Evolutionary conservation across 1,140 invertebrate species (phyloP), one percentile per base, ranked within the genome.

Genomic region (Drosophila takahashii): DNA sequence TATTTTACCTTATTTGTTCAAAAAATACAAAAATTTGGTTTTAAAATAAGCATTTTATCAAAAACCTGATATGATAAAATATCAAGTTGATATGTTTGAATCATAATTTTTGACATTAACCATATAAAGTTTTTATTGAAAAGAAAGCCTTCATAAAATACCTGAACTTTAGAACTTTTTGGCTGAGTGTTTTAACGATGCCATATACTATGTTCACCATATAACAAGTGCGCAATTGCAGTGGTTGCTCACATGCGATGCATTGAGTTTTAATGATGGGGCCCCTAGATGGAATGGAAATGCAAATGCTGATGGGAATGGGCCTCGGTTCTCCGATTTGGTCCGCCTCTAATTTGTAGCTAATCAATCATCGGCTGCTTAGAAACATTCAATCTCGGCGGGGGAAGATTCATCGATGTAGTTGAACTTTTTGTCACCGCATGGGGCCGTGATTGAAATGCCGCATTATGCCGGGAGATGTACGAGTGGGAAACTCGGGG

Each of bases 371-470:
- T 69, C 32, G 15, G 39, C 22, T 67, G 64, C 48, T 69, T 70
- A 22, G 62, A 13, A 69, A 32, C 41, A 27, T 11, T 32, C 41
- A 11, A 54, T 42, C 62, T 8, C 48, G n/a, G 18, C 36, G 64
- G 65, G 59, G 60, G 47, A 52, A 42, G 59, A 67, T 36, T 18
- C 59, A 41, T 42, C 18, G 29, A 27, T 70, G 41, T 70, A 57
- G 50, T 69, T 69, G 66, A 70, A 70, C 50, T 70, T 60, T 70
- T 70, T 70, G 66, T 70, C 66, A 36, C 66, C 18, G 51, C 51
- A 70, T 47, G 66, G 64, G 66, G 41, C 42, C 34, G 0, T 11
- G 56, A 66, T 48, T 66, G 56, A 66, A 60, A 59, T 47, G 39
- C 58, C 60, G 60, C 26, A 29, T 22, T 26, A 42, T 26, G 18